Evolutionary conservation across 2,113 vertebrate species (phyloP), one percentile per base, ranked within the genome.

Genomic region (Peromyscus polionotus): DNA sequence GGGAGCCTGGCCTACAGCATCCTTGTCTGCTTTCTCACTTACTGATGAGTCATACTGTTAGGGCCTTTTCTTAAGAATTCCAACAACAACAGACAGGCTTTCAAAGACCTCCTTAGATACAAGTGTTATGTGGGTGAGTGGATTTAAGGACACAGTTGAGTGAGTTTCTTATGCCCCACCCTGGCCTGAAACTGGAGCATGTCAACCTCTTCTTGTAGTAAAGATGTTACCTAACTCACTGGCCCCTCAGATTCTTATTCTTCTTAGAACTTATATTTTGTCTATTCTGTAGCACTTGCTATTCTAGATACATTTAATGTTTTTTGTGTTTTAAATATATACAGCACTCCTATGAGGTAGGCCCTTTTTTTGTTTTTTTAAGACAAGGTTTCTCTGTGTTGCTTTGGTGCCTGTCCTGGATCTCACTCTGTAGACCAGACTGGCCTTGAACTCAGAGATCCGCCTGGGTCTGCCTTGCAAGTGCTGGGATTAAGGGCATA

Each of bases 241-340:
- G n/a, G 39, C 20, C 85, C 88, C 73, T 95, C 61, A 77, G 16
- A 75, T 85, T 87, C 42, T 93, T 90, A 59, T 33, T 76, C 26
- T 92, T 76, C 31, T 95, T 79, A 61, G 20, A 80, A 65, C 22
- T 86, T 72, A 57, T 59, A 77, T 31, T 95, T 45, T 39, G 20
- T 88, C 42, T 88, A 28, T 48, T 83, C 36, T 63, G 8, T 61
- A 86, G 57, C 31, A 80, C 39, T 70, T 33, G n/a, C 67, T 83
- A 31, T 85, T 94, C 65, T 28, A 65, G 19, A n/a, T 72, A 51
- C n/a, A 65, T 87, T 76, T 42, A 48, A 28, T 89, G 89, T 59
- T 59, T 92, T 92, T 67, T 39, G 59, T 87, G 42, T 63, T 39
- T 57, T 77, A 65, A 73, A 63, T 70, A 17, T 63, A 28, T 7